phyloP scores from a whole-genome alignment of 2,113 vertebrate species.

The Oncorhynchus masou region DNA sequence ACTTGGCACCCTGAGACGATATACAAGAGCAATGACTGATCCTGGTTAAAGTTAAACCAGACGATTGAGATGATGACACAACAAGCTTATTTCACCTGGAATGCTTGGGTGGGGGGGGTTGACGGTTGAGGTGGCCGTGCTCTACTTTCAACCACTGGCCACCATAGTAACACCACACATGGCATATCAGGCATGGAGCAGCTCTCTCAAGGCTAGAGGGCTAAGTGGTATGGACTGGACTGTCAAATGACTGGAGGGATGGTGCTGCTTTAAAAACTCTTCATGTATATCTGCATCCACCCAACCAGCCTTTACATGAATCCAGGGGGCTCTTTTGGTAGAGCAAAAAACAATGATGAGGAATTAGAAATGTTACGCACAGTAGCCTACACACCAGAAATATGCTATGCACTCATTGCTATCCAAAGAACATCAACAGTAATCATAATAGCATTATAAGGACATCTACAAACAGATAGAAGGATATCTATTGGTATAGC shows the following conservation, averaged over 20 bases:
- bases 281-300: background rate
- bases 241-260: background rate
- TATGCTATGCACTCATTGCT: conserved; percentile 23
- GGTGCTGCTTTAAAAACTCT: background rate
- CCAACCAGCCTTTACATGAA: background rate
- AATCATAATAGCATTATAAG: conserved; percentile 12
- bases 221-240: conserved; percentile 5
- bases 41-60: conserved; percentile 22
- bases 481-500: conserved; percentile 18
- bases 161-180: conserved; percentile 13
- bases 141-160: conserved; percentile 5
- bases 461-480: conserved; percentile 6
- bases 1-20: conserved; percentile 87
- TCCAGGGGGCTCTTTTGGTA: background rate
- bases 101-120: conserved; percentile 6
- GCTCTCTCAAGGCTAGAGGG: conserved; percentile 8
- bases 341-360: conserved; percentile 24
- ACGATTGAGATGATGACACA: conserved; percentile 36
- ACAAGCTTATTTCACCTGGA: conserved; percentile 30
- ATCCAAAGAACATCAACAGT: conserved; percentile 25
- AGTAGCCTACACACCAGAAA: conserved; percentile 3
- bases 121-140: background rate
- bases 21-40: conserved; percentile 60
- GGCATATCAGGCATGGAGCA: conserved; percentile 22
- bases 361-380: conserved; percentile 17